A percentile compares a stretch with the other conserved stretches of the same genome.
Conservation (phyloP, 2,888 invertebrate genomes). For the Adelphocoris suturalis region DNA sequence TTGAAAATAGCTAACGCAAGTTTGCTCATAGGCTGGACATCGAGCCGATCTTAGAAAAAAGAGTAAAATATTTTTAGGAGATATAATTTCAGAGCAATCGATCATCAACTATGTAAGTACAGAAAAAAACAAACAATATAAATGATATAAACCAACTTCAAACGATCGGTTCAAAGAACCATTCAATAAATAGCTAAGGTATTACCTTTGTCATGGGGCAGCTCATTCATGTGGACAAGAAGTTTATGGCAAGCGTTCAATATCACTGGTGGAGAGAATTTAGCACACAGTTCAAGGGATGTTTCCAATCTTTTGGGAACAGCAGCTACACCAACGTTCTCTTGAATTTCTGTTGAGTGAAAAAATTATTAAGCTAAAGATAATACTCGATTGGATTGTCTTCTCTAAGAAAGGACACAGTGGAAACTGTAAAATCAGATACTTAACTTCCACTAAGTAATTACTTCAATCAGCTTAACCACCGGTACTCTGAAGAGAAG, state of each 20-base stretch:
- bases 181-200: background rate
- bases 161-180: too few relatives aligned
- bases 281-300: conserved; percentile 83
- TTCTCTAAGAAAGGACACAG: too few relatives aligned
- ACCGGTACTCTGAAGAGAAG: too few relatives aligned
- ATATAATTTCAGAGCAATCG: too few relatives aligned
- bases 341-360: conserved; percentile 41
- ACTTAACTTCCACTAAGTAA: too few relatives aligned
- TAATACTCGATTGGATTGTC: background rate
- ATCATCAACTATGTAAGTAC: too few relatives aligned
- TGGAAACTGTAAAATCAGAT: too few relatives aligned
- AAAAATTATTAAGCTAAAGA: background rate
- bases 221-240: conserved; percentile 83
- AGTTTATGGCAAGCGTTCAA: conserved; percentile 85
- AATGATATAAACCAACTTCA: too few relatives aligned
- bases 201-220: conserved; percentile 82
- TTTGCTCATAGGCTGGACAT: conserved; percentile 33
- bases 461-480: too few relatives aligned
- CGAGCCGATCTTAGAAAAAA: conserved; percentile 31
- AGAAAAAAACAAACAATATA: too few relatives aligned
- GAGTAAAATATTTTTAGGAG: background rate
- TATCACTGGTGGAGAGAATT: conserved; percentile 84
- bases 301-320: conserved; percentile 81
- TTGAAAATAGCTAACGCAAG: conserved; percentile 79
- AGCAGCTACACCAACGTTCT: conserved; percentile 77